Conservation (phyloP, 2,888 invertebrate species). For the Teleiodes luculella region DNA sequence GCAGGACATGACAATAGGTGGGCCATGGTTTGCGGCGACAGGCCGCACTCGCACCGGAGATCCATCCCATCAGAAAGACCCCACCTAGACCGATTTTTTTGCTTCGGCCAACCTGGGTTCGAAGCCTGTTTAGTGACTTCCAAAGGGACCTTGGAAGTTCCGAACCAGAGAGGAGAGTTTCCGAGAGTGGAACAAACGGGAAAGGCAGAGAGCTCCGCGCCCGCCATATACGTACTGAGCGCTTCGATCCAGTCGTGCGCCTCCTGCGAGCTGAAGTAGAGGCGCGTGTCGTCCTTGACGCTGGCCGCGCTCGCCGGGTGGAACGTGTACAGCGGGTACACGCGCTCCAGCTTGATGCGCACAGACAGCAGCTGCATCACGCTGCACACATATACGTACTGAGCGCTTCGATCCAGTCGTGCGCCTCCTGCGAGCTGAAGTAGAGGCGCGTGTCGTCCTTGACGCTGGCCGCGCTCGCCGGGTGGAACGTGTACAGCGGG, state of each 20-base stretch:
- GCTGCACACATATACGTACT: neutral
- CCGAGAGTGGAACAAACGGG: too few species aligned
- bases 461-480: conserved; percentile 84
- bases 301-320: conserved; percentile 86
- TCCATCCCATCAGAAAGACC: too few species aligned
- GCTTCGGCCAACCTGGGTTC: too few species aligned
- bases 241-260: conserved; percentile 85
- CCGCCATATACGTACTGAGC: conserved; percentile 43
- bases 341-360: conserved; percentile 91
- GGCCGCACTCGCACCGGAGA: too few species aligned
- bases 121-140: too few species aligned
- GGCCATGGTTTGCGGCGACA: too few species aligned
- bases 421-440: conserved; percentile 88
- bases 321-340: conserved; percentile 93
- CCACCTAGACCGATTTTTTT: too few species aligned
- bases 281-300: conserved; percentile 88
- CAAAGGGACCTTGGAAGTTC: too few species aligned
- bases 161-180: too few species aligned
- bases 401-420: conserved; percentile 84
- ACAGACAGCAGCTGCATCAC: neutral
- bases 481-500: conserved; percentile 92
- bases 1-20: too few species aligned
- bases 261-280: conserved; percentile 90
- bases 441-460: conserved; percentile 90
- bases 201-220: too few species aligned